Evolutionary conservation across 2,113 vertebrate genomes (phyloP).

Genomic region (Pterocles gutturalis): DNA sequence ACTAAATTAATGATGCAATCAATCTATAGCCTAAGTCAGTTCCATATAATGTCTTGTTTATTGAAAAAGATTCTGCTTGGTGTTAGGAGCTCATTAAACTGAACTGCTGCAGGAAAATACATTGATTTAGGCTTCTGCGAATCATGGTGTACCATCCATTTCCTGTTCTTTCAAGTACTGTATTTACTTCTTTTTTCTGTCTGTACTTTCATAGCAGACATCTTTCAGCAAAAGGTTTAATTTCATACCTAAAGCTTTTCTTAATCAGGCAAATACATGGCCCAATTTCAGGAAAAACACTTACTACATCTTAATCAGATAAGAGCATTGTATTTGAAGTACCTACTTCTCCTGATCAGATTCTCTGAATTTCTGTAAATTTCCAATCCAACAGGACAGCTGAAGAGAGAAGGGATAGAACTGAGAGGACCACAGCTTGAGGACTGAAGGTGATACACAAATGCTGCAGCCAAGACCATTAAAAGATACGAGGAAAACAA

Average conservation of each 20-base stretch:
- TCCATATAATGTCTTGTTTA: not conserved
- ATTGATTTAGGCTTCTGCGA: not conserved
- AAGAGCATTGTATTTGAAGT: not conserved
- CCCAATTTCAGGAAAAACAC: not conserved
- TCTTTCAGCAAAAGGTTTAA: not conserved
- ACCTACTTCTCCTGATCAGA: not conserved
- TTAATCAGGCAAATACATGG: not conserved
- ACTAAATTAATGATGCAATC: not conserved
- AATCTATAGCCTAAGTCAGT: not conserved
- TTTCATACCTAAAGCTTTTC: not conserved
- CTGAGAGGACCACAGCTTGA: not conserved
- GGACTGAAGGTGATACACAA: not conserved
- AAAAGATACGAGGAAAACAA: not conserved
- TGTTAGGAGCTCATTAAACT: not conserved
- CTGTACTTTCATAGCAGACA: not conserved
- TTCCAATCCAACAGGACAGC: not conserved
- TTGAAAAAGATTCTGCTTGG: not conserved
- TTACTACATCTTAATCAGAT: not conserved
- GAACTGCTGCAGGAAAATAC: not conserved
- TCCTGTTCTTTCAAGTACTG: not conserved
- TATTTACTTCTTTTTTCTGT: not conserved
- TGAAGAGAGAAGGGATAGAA: not conserved
- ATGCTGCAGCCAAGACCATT: not conserved
- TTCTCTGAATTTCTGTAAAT: not conserved
- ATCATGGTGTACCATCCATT: not conserved